Evolutionary conservation across 2,113 vertebrate species (phyloP), one percentile per base, ranked within the genome.

Genomic region (Strix uralensis): DNA sequence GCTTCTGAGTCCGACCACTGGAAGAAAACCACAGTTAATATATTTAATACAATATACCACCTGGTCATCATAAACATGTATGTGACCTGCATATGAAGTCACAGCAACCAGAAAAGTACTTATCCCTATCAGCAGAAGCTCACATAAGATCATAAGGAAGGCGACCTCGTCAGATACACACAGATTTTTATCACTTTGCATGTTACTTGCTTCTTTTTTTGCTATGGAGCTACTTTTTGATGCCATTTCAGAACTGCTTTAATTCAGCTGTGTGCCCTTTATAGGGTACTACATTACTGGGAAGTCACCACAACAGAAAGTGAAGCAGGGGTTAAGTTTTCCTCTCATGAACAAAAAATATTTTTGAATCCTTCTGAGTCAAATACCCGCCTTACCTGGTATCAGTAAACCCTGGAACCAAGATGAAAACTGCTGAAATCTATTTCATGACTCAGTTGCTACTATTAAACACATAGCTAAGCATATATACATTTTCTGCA

Each of bases 1-100:
- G 99, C 98, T 99, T 99, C 98, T 99, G 99, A 70, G 99, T 99
- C 93, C 99, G 99, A 49, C 99, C 99, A 71, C 99, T 99, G 94
- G n/a, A 94, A 93, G 15, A 46, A 92, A 97, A 97, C 69, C 92
- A 88, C 0, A 47, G 32, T 88, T 85, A 58, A 75, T 47, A 13
- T 40, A 46, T 18, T 93, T 70, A 90, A 83, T 25, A 69, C 9
- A 44, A 51, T 70, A 29, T 47, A 83, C 1, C 8, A 86, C 5
- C 32, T 55, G 11, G 23, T 72, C 71, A 90, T 77, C 40, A 69
- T 13, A 77, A 79, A 34, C 22, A 26, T 21, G 22, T 10, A 49
- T 42, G 14, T 51, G 22, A 13, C 21, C 46, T 57, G 8, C 20
- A 67, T 15, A 87, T 54, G 36, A 84, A 72, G 49, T 62, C 62